A percentile compares a stretch with the other conserved stretches of the same genome.
These are phyloP conservation scores for Tiliacea citrago DNA, from an alignment of 2,888 invertebrate species.

Conservation along the genomic window DNA sequence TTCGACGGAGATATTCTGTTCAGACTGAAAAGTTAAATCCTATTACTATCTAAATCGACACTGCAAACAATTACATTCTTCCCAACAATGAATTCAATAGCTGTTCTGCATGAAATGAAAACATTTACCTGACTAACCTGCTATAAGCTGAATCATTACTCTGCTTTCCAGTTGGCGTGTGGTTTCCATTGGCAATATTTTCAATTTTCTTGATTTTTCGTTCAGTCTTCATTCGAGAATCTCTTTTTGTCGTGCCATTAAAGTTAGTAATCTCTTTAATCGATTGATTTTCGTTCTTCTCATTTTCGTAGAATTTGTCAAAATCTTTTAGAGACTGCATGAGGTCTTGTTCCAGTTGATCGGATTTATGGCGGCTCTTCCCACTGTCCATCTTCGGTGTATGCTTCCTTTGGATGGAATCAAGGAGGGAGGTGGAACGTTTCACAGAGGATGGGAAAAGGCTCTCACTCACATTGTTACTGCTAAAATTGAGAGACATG, in stretches of 20 bases:
- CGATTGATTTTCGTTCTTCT: slow-evolving; percentile 79
- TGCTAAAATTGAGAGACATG: slow-evolving; percentile 91
- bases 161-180: slow-evolving; percentile 82
- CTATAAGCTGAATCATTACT: slow-evolving; percentile 95
- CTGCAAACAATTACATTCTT: background rate
- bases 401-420: slow-evolving; percentile 88
- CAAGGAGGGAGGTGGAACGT: slow-evolving; percentile 90
- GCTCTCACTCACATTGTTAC: slow-evolving; percentile 87
- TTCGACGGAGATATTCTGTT: slow-evolving; percentile 88
- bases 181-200: slow-evolving; percentile 81
- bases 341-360: slow-evolving; percentile 87
- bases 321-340: slow-evolving; percentile 89
- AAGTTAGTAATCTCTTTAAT: slow-evolving; percentile 76
- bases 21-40: slow-evolving; percentile 73
- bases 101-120: slow-evolving; percentile 39
- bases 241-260: slow-evolving; percentile 80
- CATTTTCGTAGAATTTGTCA: slow-evolving; percentile 86
- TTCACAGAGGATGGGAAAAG: slow-evolving; percentile 89
- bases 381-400: slow-evolving; percentile 78
- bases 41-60: slow-evolving; percentile 6
- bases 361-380: slow-evolving; percentile 86
- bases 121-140: slow-evolving; percentile 92
- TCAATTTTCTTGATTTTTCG: slow-evolving; percentile 82
- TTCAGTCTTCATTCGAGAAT: slow-evolving; percentile 77
- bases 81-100: background rate